A percentile compares a stretch with the other conserved stretches of the same genome.
Evolutionary conservation across 2,888 invertebrate genomes (phyloP).

Genomic region (Drosophila merina): DNA sequence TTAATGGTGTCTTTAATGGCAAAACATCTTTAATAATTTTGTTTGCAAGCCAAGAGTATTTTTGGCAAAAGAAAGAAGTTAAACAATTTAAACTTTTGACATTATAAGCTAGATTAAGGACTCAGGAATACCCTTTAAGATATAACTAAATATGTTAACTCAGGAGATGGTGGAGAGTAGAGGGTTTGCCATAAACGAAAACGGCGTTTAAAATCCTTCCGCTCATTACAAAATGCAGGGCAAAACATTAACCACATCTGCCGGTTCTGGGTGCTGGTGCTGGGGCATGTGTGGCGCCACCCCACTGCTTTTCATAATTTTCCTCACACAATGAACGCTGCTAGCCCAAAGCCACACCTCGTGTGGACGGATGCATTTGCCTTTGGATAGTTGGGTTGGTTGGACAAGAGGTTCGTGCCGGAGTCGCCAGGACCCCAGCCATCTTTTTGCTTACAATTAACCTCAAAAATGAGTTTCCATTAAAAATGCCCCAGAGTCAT

Average conservation of each 20-base stretch:
- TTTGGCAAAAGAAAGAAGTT: background rate
- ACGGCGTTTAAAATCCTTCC: conserved; percentile 59
- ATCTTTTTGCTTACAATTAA: conserved; percentile 75
- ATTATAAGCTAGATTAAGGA: background rate
- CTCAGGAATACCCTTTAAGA: conserved; percentile 11
- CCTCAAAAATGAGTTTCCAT: conserved; percentile 78
- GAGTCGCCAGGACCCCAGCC: conserved; percentile 23
- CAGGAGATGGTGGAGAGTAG: no score
- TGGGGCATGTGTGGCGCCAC: conserved; percentile 24
- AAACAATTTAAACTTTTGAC: background rate
- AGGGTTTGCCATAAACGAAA: conserved; percentile 1
- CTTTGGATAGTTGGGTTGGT: conserved; percentile 8
- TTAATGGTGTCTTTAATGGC: conserved; percentile 9
- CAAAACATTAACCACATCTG: conserved; percentile 64
- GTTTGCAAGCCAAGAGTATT: background rate
- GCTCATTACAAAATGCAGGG: conserved; percentile 69
- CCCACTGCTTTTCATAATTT: conserved; percentile 68
- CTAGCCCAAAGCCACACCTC: conserved; percentile 59
- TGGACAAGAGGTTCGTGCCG: conserved; percentile 19
- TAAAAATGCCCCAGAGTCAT: conserved; percentile 76
- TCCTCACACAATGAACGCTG: conserved; percentile 57
- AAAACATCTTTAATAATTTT: background rate
- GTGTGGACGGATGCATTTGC: conserved; percentile 21
- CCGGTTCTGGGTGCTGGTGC: conserved; percentile 13
- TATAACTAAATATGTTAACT: no score